A percentile compares a stretch with the other conserved stretches of the same genome.
phyloP scores from a whole-genome alignment of 2,113 vertebrate species.

The Pedetes capensis region DNA sequence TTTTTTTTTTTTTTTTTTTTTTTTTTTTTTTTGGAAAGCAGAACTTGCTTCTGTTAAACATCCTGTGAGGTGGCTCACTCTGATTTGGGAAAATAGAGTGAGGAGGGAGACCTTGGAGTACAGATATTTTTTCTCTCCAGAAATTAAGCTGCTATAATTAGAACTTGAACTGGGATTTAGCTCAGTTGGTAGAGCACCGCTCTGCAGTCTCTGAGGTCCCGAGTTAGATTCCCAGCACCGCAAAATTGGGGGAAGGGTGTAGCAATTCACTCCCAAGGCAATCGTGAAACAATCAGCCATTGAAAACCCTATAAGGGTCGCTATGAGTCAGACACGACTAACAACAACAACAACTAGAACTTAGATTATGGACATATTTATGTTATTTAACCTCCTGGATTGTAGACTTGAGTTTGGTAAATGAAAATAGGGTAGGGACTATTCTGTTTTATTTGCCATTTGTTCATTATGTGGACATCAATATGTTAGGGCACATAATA shows the following conservation, averaged over 20 bases:
- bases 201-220: no score
- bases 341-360: no score
- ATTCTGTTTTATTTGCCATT: background rate
- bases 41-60: background rate
- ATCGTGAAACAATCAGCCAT: no score
- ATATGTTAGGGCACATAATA: background rate
- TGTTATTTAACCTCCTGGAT: background rate
- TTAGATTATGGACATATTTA: background rate
- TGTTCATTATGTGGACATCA: background rate
- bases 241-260: no score
- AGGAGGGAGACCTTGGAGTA: background rate
- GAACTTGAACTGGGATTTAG: background rate
- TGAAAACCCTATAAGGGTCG: no score
- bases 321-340: no score
- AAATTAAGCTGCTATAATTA: background rate
- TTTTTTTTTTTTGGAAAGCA: background rate
- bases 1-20: no score
- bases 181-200: no score
- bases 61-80: background rate
- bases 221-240: no score
- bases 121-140: background rate
- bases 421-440: background rate
- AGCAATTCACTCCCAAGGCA: no score
- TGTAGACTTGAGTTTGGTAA: background rate
- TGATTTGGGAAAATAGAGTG: background rate